Base-by-base conservation (phyloP, 2,797 vertebrate genomes). In the Hyperoplus immaculatus region DNA sequence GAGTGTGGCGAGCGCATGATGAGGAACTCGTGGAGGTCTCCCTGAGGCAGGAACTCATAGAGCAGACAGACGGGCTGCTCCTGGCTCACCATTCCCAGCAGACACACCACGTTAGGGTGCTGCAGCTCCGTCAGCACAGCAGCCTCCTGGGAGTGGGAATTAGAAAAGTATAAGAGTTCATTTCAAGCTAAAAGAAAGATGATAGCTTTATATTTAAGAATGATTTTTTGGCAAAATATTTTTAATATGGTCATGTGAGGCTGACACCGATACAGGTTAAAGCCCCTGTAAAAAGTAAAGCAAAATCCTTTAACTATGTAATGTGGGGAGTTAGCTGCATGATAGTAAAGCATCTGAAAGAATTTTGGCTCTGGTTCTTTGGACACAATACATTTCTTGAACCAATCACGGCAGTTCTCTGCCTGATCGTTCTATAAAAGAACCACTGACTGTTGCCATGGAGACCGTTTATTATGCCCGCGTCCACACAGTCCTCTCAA, bases 11-110 rank as follows among this genome's bases (percentile, higher is more conserved):
- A 99, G 1, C 98, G 96, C 98, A 99, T 99, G 78, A 99, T 97
- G 88, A 99, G 97, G 88, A 99, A 99, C 93, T 99, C 98, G 0
- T 98, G 98, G 55, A 99, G 97, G 91, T 99, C 98, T 0, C 98
- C 98, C 70, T 97, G 97, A 70, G 97, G 97, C 84, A 96, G 95
- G 80, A 97, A 99, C 89, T 99, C 98, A 8, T 98, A 99, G 1
- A 99, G 95, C 94, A 99, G 96, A 78, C 98, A 99, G 86, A 98
- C 95, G 0, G 98, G 98, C 75, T 99, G 98, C 58, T 99, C 98
- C 90, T 99, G 98, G 2, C 96, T 99, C 77, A 99, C 98, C 12
- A 97, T 96, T 0, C 98, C 98, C 41, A 99, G 91, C 57, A 99
- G 96, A 77, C 97, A 98, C 77, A 98, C 97, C 39, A 99, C 95